phyloP scores from a whole-genome alignment of 2,888 invertebrate species.

The Chrysina gloriosa region DNA sequence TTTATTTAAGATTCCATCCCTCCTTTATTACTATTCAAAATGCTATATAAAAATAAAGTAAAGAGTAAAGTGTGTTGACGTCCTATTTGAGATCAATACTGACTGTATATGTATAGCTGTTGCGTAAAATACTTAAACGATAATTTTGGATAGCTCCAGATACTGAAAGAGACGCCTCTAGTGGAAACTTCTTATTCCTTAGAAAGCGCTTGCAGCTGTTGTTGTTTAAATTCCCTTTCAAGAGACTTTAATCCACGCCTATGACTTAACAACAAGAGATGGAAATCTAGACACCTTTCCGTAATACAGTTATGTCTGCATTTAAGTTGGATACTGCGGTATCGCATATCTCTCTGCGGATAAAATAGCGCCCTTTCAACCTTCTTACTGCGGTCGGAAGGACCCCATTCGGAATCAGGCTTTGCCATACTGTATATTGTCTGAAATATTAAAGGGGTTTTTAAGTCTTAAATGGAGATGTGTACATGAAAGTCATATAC shows the following conservation, averaged over 20 bases:
- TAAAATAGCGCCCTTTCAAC: conserved; percentile 29
- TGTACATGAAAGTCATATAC: neutral
- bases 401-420: conserved; percentile 42
- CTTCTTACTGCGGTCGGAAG: conserved; percentile 18
- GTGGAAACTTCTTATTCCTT: neutral
- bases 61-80: too few species aligned
- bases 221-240: neutral
- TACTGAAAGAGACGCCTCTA: too few species aligned
- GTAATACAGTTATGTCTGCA: conserved; percentile 10
- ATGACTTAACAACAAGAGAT: neutral
- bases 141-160: too few species aligned
- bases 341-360: conserved; percentile 13
- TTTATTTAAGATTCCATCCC: too few species aligned
- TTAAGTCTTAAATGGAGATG: neutral
- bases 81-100: too few species aligned
- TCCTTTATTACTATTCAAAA: too few species aligned
- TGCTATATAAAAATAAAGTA: too few species aligned
- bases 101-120: too few species aligned
- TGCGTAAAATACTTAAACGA: too few species aligned
- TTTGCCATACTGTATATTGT: conserved; percentile 24
- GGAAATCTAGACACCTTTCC: neutral
- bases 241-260: neutral
- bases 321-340: neutral
- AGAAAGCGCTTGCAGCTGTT: neutral
- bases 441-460: neutral